Base-by-base conservation (phyloP, 30 jellyfish, hydroid and myxozoan genomes). In the Hydractinia symbiolongicarpus region DNA sequence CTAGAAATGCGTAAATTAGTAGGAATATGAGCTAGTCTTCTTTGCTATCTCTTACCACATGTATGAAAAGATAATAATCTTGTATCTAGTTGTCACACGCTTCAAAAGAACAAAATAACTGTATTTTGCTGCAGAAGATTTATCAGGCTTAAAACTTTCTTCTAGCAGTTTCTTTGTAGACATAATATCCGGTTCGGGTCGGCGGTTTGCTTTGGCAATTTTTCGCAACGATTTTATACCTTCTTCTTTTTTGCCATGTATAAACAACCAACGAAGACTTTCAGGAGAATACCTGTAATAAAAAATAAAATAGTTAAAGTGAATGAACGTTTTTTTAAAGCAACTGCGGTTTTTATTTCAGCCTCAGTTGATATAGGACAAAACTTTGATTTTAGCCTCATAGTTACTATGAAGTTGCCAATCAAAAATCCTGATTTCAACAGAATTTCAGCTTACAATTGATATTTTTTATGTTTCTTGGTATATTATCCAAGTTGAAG, bases 161-260 rank as follows among this genome's bases (percentile, higher is more conserved):
- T 71, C 67, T 30, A 50, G 4, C 17, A 53, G 60, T 15, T 30
- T 8, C 15, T 71, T 53, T 71, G 51, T 19, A 11, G 40, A 54
- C 67, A 14, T 49, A 30, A 71, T 15, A 20, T 71, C 80, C 51
- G 80, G 69, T 8, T 53, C 15, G 4, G 68, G 11, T 50, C 69
- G 80, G 17, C 61, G 40, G 54, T 71, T 71, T 20, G 40, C 61
- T 71, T 71, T 71, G 56, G 80, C 80, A 11, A 71, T 49, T 71
- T 8, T 20, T 71, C 51, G 11, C 50, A 71, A 15, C 54, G 51
- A 15, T 8, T 8, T 8, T 20, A n/a, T 50, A 20, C 61, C 80
- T 53, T 71, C 60, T 50, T 71, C 80, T n/a, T 15, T 53, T 71
- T 20, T 71, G 61, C 80, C 80, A 14, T 71, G 40, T 50, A 20